These are phyloP conservation scores for Porites australiensis DNA, from an alignment of 64 coral and sea anemone genomes.

Conservation along the genomic window DNA sequence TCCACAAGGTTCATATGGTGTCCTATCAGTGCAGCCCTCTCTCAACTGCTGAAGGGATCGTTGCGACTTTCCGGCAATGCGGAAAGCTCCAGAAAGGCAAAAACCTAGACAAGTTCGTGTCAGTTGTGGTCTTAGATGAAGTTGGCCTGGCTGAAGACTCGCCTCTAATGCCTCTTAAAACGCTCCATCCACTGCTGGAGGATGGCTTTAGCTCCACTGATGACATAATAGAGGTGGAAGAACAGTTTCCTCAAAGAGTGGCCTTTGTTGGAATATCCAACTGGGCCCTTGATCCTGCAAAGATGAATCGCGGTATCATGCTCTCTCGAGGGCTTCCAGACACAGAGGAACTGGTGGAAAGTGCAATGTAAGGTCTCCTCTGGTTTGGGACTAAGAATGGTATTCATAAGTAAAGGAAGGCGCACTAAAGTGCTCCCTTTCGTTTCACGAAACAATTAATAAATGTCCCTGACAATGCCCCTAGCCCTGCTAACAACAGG, in stretches of 20 bases:
- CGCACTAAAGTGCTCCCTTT: no score
- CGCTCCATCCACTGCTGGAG: slow-evolving; percentile 88
- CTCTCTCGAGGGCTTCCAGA: slow-evolving; percentile 70
- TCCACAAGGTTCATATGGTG: slow-evolving; percentile 81
- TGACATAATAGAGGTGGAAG: slow-evolving; percentile 71
- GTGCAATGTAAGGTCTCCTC: slow-evolving; percentile 62
- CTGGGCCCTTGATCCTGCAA: slow-evolving; percentile 94
- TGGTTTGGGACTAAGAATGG: no score
- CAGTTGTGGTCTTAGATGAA: slow-evolving; percentile 77
- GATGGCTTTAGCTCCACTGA: slow-evolving; percentile 82
- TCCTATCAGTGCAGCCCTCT: slow-evolving; percentile 95
- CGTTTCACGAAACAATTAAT: no score
- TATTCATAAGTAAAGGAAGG: neutral
- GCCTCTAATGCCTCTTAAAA: slow-evolving; percentile 89
- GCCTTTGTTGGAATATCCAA: slow-evolving; percentile 97
- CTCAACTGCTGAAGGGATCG: slow-evolving; percentile 89
- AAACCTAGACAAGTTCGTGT: slow-evolving; percentile 59
- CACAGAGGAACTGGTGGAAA: slow-evolving; percentile 71
- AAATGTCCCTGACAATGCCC: no score
- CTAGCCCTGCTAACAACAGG: no score
- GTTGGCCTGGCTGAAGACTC: slow-evolving; percentile 91
- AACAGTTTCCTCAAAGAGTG: slow-evolving; percentile 57
- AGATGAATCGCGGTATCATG: slow-evolving; percentile 98
- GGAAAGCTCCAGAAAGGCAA: slow-evolving; percentile 83
- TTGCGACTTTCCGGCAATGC: slow-evolving; percentile 87